These are phyloP conservation scores for Parthenolecanium corni DNA, from an alignment of 2,888 invertebrate species.

Conservation along the genomic window DNA sequence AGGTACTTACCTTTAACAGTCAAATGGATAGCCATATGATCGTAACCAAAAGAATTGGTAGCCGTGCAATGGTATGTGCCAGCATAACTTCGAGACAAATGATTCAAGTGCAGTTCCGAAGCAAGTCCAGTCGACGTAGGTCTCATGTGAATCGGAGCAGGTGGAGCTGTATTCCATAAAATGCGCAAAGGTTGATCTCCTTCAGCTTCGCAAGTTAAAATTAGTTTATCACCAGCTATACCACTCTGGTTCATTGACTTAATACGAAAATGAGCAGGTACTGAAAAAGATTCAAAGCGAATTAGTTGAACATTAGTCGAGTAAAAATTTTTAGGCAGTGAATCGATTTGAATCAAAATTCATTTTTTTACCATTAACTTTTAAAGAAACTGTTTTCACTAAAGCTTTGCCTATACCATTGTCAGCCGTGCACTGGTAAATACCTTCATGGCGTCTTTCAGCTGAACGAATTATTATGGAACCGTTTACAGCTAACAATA, in stretches of 20 bases:
- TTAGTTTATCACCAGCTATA: slow-evolving; percentile 34
- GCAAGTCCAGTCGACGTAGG: slow-evolving; percentile 37
- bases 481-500: slow-evolving; percentile 39
- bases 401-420: slow-evolving; percentile 74
- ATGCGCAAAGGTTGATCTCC: slow-evolving; percentile 35
- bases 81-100: slow-evolving; percentile 35
- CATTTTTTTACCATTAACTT: slow-evolving; percentile 59
- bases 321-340: no score
- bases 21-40: slow-evolving; percentile 41
- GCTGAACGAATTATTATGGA: slow-evolving; percentile 62
- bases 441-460: slow-evolving; percentile 63
- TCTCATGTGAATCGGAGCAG: slow-evolving; percentile 33
- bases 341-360: no score
- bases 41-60: slow-evolving; percentile 43
- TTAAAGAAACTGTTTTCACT: slow-evolving; percentile 66
- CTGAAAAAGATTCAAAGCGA: slow-evolving; percentile 38
- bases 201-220: slow-evolving; percentile 34
- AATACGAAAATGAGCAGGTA: slow-evolving; percentile 38
- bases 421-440: slow-evolving; percentile 71
- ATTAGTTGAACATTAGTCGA: no score
- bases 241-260: slow-evolving; percentile 34
- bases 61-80: slow-evolving; percentile 41
- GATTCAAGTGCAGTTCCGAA: slow-evolving; percentile 37
- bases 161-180: slow-evolving; percentile 33
- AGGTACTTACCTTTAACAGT: slow-evolving; percentile 42